A percentile compares a stretch with the other conserved stretches of the same genome.
These are phyloP conservation scores for Hypolimnas misippus DNA, from an alignment of 2,888 invertebrate genomes.

Conservation along the genomic window DNA sequence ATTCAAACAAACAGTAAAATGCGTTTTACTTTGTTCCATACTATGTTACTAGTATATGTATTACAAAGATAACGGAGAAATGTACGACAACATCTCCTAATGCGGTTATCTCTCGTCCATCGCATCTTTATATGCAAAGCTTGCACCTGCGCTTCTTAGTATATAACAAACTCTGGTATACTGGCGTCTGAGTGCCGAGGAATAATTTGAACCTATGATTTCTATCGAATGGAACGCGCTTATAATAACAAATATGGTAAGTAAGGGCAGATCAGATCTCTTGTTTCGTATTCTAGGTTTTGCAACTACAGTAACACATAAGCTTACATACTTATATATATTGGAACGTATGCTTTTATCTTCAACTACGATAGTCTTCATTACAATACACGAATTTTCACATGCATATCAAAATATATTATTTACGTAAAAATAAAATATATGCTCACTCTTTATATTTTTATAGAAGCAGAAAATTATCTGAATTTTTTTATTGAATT, in stretches of 20 bases:
- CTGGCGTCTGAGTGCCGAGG: conserved; percentile 19
- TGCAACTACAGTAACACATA: background rate
- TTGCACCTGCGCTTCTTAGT: conserved; percentile 24
- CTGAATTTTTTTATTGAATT: too few relatives aligned
- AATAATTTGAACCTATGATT: conserved; percentile 18
- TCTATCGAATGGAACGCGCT: background rate
- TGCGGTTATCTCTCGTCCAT: conserved; percentile 24
- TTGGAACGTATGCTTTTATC: too few relatives aligned
- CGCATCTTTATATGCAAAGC: conserved; percentile 29
- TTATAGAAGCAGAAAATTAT: too few relatives aligned
- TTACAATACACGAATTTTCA: too few relatives aligned
- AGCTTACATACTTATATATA: background rate
- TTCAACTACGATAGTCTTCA: too few relatives aligned
- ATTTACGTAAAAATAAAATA: too few relatives aligned
- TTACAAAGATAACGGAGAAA: conserved; percentile 24
- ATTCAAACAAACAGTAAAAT: too few relatives aligned
- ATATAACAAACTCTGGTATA: conserved; percentile 22
- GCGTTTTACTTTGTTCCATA: too few relatives aligned
- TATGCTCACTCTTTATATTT: too few relatives aligned
- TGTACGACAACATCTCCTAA: conserved; percentile 19
- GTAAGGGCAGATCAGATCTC: too few relatives aligned
- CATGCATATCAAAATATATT: too few relatives aligned
- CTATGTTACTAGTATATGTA: conserved; percentile 7
- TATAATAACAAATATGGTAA: conserved; percentile 10
- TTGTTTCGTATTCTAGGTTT: background rate